Base-by-base conservation (phyloP, 1,140 invertebrate genomes). In the Drosophila kohkoa region DNA sequence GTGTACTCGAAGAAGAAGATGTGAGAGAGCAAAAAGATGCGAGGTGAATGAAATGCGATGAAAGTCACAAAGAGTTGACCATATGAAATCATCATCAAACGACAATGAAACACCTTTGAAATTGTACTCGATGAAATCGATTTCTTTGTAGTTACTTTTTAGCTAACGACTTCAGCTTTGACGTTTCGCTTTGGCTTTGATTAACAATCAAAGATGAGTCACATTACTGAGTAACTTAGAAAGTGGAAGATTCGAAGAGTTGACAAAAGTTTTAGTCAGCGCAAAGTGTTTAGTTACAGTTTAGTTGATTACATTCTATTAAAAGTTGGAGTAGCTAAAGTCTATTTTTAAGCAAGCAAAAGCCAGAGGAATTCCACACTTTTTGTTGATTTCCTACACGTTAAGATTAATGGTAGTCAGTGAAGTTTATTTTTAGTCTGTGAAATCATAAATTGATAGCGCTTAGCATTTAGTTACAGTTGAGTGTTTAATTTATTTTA, bases 81-180 rank as follows among this genome's bases (percentile, higher is more conserved):
- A 16, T 8, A 46, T n/a, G 20, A 15, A 55, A 55, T 64, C 41
- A 11, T 28, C 30, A n/a, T 5, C 35, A 15, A 13, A 13, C 55
- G 59, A 70, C 67, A 70, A 46, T 52, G 35, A 32, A 45, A 54
- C 49, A 32, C 49, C 62, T 63, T 63, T 63, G 46, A 60, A 48
- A 60, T 32, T 60, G 25, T 32, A 28, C 41, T 38, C 35, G 15
- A 55, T 13, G 8, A 16, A 55, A 43, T 45, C 55, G 16, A 43
- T n/a, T 45, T 25, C 15, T 15, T 38, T 4, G 10, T 16, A 55
- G 32, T 20, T 16, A 55, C 52, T 55, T 35, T 35, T 55, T 41
- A 10, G 13, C 8, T n/a, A n/a, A 52, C 49, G 25, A 43, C 41
- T 43, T 43, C 8, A 30, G 4, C 30, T 54, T 35, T 15, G 51